Conservation (phyloP, 2,888 invertebrate species). For the Polyommatus icarus region DNA sequence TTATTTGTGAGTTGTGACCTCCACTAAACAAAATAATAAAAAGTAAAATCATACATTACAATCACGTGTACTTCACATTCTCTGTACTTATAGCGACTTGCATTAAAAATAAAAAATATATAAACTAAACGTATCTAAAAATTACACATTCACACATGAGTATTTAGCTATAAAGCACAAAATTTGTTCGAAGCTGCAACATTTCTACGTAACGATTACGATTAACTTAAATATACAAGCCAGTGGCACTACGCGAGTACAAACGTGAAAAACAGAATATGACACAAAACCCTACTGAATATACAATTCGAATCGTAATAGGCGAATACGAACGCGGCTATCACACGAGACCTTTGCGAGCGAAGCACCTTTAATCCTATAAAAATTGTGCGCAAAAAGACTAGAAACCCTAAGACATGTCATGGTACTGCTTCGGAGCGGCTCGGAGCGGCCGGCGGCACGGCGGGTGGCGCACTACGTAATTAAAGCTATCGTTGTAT, state of each 20-base stretch:
- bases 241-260: conserved; percentile 75
- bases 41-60: conserved; percentile 66
- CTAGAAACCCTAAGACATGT: conserved; percentile 66
- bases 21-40: conserved; percentile 52
- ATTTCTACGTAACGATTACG: conserved; percentile 67
- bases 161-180: conserved; percentile 79
- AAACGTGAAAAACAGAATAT: conserved; percentile 64
- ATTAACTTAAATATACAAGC: conserved; percentile 58
- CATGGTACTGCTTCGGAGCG: conserved; percentile 24
- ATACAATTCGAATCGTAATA: conserved; percentile 57
- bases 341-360: conserved; percentile 70
- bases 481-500: conserved; percentile 66
- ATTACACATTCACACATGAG: conserved; percentile 77
- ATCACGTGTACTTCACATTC: conserved; percentile 75
- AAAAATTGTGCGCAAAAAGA: conserved; percentile 73
- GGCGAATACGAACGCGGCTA: conserved; percentile 60
- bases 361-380: conserved; percentile 70
- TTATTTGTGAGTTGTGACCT: conserved; percentile 66
- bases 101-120: conserved; percentile 61
- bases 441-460: conserved; percentile 3
- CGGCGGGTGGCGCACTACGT: conserved; percentile 36
- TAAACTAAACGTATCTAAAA: conserved; percentile 64
- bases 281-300: conserved; percentile 70
- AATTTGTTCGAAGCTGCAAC: conserved; percentile 78
- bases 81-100: conserved; percentile 74